A percentile compares a stretch with the other conserved stretches of the same genome.
Conservation (phyloP, 2,113 vertebrate genomes). For the Ictalurus punctatus region DNA sequence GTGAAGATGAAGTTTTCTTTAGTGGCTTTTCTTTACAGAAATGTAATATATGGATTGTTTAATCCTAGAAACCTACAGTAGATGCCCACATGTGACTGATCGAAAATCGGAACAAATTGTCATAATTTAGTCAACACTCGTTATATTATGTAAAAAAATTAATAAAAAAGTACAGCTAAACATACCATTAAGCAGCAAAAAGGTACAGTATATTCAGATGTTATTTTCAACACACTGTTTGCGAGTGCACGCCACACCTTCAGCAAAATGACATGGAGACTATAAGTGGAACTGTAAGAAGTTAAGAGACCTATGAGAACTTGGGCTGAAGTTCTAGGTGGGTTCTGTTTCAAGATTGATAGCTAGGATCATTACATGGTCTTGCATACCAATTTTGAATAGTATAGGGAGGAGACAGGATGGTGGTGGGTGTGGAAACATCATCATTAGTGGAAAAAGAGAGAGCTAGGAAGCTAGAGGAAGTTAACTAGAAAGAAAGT, state of each 20-base stretch:
- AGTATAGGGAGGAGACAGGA: neutral
- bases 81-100: neutral
- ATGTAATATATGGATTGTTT: neutral
- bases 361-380: neutral
- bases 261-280: neutral
- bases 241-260: neutral
- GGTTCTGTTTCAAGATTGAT: neutral
- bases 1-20: neutral
- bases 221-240: neutral
- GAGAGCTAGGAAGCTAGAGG: neutral
- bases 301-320: neutral
- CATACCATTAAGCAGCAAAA: neutral
- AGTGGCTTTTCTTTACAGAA: neutral
- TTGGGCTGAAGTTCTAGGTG: neutral
- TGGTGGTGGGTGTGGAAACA: neutral
- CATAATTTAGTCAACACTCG: neutral
- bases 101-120: neutral
- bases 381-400: neutral
- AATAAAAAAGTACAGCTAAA: neutral
- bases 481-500: neutral
- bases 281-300: neutral
- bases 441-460: neutral
- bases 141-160: neutral
- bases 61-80: neutral
- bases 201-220: neutral